Conservation (phyloP, 2,888 invertebrate species). For the Malthinus seriepunctatus region DNA sequence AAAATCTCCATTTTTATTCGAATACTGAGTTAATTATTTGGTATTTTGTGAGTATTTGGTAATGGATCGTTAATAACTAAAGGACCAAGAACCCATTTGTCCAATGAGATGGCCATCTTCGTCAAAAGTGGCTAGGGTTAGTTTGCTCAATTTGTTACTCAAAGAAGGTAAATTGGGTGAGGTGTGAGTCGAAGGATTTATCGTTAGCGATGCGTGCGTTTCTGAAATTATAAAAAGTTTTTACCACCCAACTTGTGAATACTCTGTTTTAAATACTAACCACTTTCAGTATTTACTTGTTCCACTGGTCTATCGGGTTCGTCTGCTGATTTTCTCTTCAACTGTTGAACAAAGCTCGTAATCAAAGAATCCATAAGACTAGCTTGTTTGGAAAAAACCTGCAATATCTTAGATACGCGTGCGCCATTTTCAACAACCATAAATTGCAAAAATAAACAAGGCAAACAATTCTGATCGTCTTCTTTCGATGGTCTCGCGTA, state of each 20-base stretch:
- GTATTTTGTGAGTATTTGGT: background rate
- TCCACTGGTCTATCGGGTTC: slow-evolving; percentile 54
- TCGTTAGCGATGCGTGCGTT: slow-evolving; percentile 53
- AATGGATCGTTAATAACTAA: slow-evolving; percentile 54
- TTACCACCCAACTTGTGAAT: background rate
- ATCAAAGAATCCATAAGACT: slow-evolving; percentile 87
- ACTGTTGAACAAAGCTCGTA: slow-evolving; percentile 78
- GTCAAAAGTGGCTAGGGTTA: slow-evolving; percentile 88
- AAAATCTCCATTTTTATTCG: too few relatives aligned
- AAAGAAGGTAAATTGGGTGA: slow-evolving; percentile 64
- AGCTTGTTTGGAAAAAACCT: slow-evolving; percentile 75
- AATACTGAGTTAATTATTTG: background rate
- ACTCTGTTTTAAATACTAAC: slow-evolving; percentile 39
- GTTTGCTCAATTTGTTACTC: slow-evolving; percentile 82
- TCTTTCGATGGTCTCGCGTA: slow-evolving; percentile 85
- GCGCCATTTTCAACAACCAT: slow-evolving; percentile 77
- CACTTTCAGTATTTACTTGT: slow-evolving; percentile 44
- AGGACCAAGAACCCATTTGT: slow-evolving; percentile 84
- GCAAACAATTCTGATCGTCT: slow-evolving; percentile 82
- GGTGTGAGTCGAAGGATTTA: slow-evolving; percentile 47
- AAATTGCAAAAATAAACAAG: slow-evolving; percentile 92
- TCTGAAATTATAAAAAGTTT: slow-evolving; percentile 44
- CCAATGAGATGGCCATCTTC: slow-evolving; percentile 86
- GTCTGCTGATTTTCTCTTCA: slow-evolving; percentile 57
- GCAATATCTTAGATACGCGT: slow-evolving; percentile 78